Base-by-base conservation (phyloP, 1,140 invertebrate genomes). In the Panulirus ornatus region DNA sequence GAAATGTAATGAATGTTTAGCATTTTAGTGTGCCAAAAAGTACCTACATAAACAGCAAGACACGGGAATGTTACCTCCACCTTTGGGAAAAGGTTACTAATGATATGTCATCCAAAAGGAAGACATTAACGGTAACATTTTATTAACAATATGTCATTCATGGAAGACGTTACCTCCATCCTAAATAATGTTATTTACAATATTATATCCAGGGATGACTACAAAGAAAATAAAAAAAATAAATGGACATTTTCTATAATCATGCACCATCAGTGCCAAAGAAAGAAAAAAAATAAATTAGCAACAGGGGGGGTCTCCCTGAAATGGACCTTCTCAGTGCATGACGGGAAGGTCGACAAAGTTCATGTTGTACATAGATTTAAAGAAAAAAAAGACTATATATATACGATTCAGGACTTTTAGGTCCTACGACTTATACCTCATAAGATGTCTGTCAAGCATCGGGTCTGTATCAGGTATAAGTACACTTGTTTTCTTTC, bases 1-100 rank as follows among this genome's bases (percentile, higher is more conserved):
- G 71, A 44, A 1, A 8, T 5, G 71, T 75, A 75, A 2, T 75
- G n/a, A 75, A 75, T 75, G 71, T 75, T 44, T 79, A 79, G 42
- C 76, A 79, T n/a, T 79, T 79, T 79, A 79, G 76, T 79, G 76
- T 79, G 76, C 76, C 76, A 79, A 78, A 79, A 51, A 51, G n/a
- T 79, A 30, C 22, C 19, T 30, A 34, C 2, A 22, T 51, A 44
- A 34, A 22, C 27, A 34, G 19, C 9, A 27, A 16, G 40, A 34
- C 42, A 44, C n/a, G n/a, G 27, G 76, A 44, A 34, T 51, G 76
- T 51, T 79, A 51, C 36, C 76, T 51, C 42, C 58, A 66, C 30
- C 58, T 51, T 79, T 11, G 42, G 42, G 11, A 34, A 27, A 8
- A 34, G 2, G 38, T 19, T 79, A 51, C 44, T 14, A 30, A 30